phyloP scores from a whole-genome alignment of 2,888 invertebrate genomes.

The Scaptomyza parva region DNA sequence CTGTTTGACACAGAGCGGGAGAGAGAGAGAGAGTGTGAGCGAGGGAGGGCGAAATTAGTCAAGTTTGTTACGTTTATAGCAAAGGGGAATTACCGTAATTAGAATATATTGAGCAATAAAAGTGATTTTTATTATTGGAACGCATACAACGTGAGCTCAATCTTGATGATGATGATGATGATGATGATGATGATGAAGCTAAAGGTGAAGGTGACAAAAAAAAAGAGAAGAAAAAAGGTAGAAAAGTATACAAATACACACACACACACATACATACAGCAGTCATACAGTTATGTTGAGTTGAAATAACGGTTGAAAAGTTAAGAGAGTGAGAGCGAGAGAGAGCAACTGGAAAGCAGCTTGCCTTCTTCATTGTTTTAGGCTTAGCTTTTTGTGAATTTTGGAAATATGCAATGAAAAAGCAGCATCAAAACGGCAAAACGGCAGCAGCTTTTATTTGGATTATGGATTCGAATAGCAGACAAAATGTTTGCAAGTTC shows the following conservation, averaged over 20 bases:
- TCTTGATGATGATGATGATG: slow-evolving; percentile 13
- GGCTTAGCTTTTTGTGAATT: neutral
- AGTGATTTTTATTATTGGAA: slow-evolving; percentile 81
- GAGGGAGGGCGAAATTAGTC: slow-evolving; percentile 69
- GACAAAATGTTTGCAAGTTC: slow-evolving; percentile 8
- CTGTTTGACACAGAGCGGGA: too few relatives aligned
- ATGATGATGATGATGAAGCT: slow-evolving; percentile 21
- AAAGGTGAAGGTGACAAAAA: slow-evolving; percentile 20
- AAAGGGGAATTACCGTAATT: slow-evolving; percentile 80
- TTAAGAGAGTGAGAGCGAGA: neutral
- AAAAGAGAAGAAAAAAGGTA: slow-evolving; percentile 15
- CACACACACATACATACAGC: neutral
- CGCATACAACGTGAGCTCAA: slow-evolving; percentile 42
- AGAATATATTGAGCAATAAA: slow-evolving; percentile 84
- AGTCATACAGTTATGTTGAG: slow-evolving; percentile 33
- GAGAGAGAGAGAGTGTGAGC: too few relatives aligned
- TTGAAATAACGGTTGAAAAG: slow-evolving; percentile 27
- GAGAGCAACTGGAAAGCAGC: neutral
- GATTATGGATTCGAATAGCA: slow-evolving; percentile 25
- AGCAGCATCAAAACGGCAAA: neutral
- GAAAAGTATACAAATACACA: slow-evolving; percentile 10
- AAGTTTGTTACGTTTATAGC: slow-evolving; percentile 76
- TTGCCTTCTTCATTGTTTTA: too few relatives aligned
- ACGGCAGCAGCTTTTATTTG: slow-evolving; percentile 19
- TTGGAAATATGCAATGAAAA: slow-evolving; percentile 10